Conservation (phyloP, 2,888 invertebrate genomes). For the Cantharis nigra region DNA sequence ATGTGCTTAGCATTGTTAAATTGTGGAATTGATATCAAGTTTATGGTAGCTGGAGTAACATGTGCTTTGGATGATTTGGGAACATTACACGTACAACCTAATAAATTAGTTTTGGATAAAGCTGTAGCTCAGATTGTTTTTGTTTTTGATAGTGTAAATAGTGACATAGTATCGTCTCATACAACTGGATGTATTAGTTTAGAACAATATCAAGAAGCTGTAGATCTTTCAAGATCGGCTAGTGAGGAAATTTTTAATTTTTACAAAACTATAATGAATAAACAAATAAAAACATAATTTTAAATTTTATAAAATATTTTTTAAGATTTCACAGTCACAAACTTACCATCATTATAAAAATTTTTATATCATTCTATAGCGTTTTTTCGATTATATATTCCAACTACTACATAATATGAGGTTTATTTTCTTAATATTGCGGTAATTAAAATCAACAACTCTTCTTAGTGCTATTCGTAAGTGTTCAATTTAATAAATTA, state of each 20-base stretch:
- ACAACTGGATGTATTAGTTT: slow-evolving; percentile 73
- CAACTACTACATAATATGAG: too few relatives aligned
- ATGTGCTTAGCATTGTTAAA: slow-evolving; percentile 81
- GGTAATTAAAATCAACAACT: too few relatives aligned
- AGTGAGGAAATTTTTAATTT: slow-evolving; percentile 73
- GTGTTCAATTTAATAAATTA: too few relatives aligned
- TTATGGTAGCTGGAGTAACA: slow-evolving; percentile 77
- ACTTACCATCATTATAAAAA: too few relatives aligned
- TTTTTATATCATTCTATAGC: too few relatives aligned
- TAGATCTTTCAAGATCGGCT: slow-evolving; percentile 68
- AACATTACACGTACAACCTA: slow-evolving; percentile 55
- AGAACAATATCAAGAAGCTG: slow-evolving; percentile 68
- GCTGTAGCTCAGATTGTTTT: slow-evolving; percentile 70
- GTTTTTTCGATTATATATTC: too few relatives aligned
- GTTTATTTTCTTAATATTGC: too few relatives aligned
- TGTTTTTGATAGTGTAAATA: slow-evolving; percentile 72
- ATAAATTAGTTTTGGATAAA: slow-evolving; percentile 53
- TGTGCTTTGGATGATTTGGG: slow-evolving; percentile 70
- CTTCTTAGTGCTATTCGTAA: too few relatives aligned
- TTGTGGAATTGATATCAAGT: slow-evolving; percentile 82
- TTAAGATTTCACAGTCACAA: too few relatives aligned
- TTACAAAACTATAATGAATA: slow-evolving; percentile 68
- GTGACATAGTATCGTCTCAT: slow-evolving; percentile 65
- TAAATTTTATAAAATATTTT: background rate
- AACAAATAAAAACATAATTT: slow-evolving; percentile 38